Base-by-base conservation (phyloP, 2,888 invertebrate species). In the Kryphioiulus occultus region DNA sequence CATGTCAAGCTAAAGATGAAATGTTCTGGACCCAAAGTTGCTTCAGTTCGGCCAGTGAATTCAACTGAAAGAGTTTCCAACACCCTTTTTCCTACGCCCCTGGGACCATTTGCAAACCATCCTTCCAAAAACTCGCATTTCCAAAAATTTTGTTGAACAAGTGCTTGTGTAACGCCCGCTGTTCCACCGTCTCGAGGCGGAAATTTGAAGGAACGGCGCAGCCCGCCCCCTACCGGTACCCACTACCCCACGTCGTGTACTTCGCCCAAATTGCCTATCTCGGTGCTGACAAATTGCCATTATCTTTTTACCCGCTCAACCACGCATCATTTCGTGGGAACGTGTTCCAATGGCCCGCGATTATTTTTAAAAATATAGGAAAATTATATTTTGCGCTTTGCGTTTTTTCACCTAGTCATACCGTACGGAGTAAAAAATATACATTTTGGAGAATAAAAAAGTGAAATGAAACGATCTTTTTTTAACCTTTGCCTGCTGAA, bases 251-350 rank as follows among this genome's bases (percentile, higher is more conserved):
- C 22, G 39, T 39, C 9, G 39, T 3, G 39, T 39, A 7, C 22
- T 68, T 68, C 22, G 10, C 26, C 7, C 68, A 78, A 78, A 30
- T 78, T 78, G 68, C n/a, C 68, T 12, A 68, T 68, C 26, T 68
- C 68, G 26, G 26, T 26, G 78, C 78, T 78, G 78, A 78, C 78
- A 78, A 78, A 78, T 78, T 78, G 78, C 78, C 78, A 78, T 78
- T 78, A 78, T 30, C 10, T 78, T 30, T 78, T 78, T 78, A 30
- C 30, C 26, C 19, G 53, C 1, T 53, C 19, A 19, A n/a, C 53
- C 59, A 59, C 59, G 59, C 59, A 59, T 59, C 22, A 59, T 59
- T 59, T 59, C 59, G 59, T 59, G 59, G 59, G 59, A 59, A 59
- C 59, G 53, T n/a, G 19, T 53, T 26, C 68, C 68, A 53, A 4